Evolutionary conservation across 2,113 vertebrate genomes (phyloP), one percentile per base, ranked within the genome.

Genomic region (Scytalopus superciliaris): DNA sequence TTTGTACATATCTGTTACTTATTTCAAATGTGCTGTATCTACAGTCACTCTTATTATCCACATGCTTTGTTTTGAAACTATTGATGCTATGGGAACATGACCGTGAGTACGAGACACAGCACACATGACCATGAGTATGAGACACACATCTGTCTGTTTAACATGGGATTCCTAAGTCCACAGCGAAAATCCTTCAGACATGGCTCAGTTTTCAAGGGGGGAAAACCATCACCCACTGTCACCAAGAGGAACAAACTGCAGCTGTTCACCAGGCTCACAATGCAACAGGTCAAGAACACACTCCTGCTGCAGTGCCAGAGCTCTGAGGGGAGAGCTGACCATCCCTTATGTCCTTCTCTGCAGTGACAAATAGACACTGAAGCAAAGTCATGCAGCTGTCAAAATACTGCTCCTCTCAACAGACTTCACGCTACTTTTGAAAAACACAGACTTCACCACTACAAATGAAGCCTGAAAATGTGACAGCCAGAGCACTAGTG

Each of bases 111-210:
- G 28, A 45, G 42, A 30, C 67, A 59, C 11, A 49, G 47, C 25
- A 47, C 19, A 45, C 0, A 0, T 23, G 31, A 37, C 40, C 30
- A 3, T 1, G 6, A 30, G 14, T 14, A 5, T 14, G 28, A 52
- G 42, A 33, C 67, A 73, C 4, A 7, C 0, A 3, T 40, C 31
- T 67, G 19, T 31, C 82, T 84, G 21, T 30, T 16, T 59, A 52
- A 52, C 25, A 5, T 90, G 66, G 64, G 24, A 60, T 8, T 69
- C 3, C 10, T 33, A 50, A 64, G 12, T 19, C 39, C 30, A 45
- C 19, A 18, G 22, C 49, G 50, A 89, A 93, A 74, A 69, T 4
- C 44, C 19, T 77, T 37, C 25, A 49, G 37, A 73, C 0, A 0
- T 13, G 37, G 44, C 50, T 50, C 62, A 30, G 31, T 66, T 81